Evolutionary conservation across 2,797 vertebrate species (phyloP).

Genomic region (Sparidentex hasta): DNA sequence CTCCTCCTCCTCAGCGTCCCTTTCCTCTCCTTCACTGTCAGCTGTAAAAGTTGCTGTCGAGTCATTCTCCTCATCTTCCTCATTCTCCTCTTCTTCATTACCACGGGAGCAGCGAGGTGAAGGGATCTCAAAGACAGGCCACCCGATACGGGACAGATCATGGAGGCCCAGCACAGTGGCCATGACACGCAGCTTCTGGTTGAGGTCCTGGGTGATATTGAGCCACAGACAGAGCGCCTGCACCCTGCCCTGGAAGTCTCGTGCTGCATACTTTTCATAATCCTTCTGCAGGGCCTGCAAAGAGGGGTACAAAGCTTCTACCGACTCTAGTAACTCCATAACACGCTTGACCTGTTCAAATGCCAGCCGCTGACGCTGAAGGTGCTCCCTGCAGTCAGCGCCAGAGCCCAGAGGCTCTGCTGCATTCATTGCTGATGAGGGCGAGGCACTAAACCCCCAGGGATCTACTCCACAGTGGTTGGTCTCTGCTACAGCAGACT

Average conservation of each 20-base stretch:
- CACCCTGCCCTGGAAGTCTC: slow-evolving; percentile 98
- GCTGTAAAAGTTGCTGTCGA: slow-evolving; percentile 88
- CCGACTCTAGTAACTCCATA: slow-evolving; percentile 96
- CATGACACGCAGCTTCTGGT: slow-evolving; percentile 99
- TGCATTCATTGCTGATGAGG: slow-evolving; percentile 75
- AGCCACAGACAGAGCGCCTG: slow-evolving; percentile 99
- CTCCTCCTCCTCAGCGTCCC: slow-evolving; percentile 68
- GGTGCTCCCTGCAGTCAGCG: slow-evolving; percentile 90
- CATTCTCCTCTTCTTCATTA: slow-evolving; percentile 86
- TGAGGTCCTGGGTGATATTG: slow-evolving; percentile 99
- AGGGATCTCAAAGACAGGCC: slow-evolving; percentile 99
- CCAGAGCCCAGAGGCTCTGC: slow-evolving; percentile 82
- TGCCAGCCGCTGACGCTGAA: slow-evolving; percentile 93
- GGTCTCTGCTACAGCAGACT: slow-evolving; percentile 81
- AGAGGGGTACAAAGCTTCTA: slow-evolving; percentile 98
- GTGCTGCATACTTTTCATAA: slow-evolving; percentile 96
- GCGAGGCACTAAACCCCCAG: slow-evolving; percentile 79
- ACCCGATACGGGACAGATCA: slow-evolving; percentile 95
- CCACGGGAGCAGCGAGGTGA: slow-evolving; percentile 93
- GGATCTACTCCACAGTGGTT: slow-evolving; percentile 83
- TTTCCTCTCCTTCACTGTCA: slow-evolving; percentile 90
- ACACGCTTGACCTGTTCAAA: slow-evolving; percentile 98
- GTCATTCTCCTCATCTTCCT: slow-evolving; percentile 86
- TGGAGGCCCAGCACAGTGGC: slow-evolving; percentile 97
- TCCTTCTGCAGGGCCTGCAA: slow-evolving; percentile 97